Base-by-base conservation (phyloP, 2,113 vertebrate species). In the Charadrius vociferus region DNA sequence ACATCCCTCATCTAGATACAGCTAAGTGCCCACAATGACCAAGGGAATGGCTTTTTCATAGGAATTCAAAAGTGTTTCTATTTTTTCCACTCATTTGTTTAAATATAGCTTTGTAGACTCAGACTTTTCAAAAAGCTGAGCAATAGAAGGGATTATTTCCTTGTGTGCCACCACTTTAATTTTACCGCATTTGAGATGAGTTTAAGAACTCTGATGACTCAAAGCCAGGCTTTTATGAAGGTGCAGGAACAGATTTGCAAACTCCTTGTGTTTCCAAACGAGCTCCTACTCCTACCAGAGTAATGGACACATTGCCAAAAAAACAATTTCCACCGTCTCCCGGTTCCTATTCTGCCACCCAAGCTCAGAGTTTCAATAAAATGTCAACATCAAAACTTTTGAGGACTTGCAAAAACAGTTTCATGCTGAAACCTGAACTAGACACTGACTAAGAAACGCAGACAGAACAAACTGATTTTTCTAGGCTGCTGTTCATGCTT, bases 361-460 rank as follows among this genome's bases (percentile, higher is more conserved):
- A 22, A 81, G 24, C n/a, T 59, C 49, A 27, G 27, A 52, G 7
- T 78, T 94, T 92, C 56, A 47, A 55, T 21, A 49, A 74, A 83
- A 73, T 12, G 2, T 55, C 59, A 67, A 9, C 0, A 0, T 27
- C 14, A 3, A 81, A 50, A 50, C 21, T 70, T 73, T 19, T 26
- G 37, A 81, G 41, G 50, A 53, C 36, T 70, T 86, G 30, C 24
- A 81, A 66, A 43, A 78, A 49, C 27, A 52, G 4, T 50, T 84
- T 74, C 7, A 9, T 37, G 27, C 12, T 0, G 4, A 77, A 93
- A 74, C 5, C n/a, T 77, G 36, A 63, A 43, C 12, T 65, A 67
- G 65, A 41, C 59, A 24, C 20, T 15, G 30, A 49, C 30, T 87
- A 70, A 68, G 58, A 93, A 93, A 49, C 8, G 32, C 34, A 90